phyloP scores from a whole-genome alignment of 1,140 invertebrate species.

The Calephelis nemesis region DNA sequence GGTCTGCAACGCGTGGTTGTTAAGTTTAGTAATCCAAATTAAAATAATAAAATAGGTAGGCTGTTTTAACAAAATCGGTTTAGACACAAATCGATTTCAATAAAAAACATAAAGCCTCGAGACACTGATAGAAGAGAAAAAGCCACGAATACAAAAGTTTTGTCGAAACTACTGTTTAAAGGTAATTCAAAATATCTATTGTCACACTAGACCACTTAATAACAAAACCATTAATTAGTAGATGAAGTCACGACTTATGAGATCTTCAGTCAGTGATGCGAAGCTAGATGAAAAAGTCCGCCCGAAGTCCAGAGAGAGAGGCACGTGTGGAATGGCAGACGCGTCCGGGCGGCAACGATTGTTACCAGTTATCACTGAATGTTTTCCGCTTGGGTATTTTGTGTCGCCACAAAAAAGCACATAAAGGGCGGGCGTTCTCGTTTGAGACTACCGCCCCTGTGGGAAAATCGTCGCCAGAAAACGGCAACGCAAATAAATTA shows the following conservation, averaged over 20 bases:
- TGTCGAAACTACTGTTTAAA: neutral
- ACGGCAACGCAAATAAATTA: slow-evolving; percentile 76
- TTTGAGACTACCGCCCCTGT: slow-evolving; percentile 75
- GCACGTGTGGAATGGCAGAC: slow-evolving; percentile 69
- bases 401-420: slow-evolving; percentile 74
- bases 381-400: slow-evolving; percentile 74
- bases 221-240: slow-evolving; percentile 37
- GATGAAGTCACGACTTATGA: slow-evolving; percentile 36
- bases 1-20: no score
- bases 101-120: no score
- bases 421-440: slow-evolving; percentile 74
- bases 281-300: slow-evolving; percentile 71
- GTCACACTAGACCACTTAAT: slow-evolving; percentile 18
- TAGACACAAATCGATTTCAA: no score
- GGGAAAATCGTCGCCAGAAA: slow-evolving; percentile 78
- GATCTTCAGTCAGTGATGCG: slow-evolving; percentile 46
- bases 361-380: slow-evolving; percentile 78
- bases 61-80: no score
- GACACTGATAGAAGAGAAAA: neutral
- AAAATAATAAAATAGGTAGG: no score
- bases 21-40: no score
- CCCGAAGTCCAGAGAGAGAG: slow-evolving; percentile 57
- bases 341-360: slow-evolving; percentile 76
- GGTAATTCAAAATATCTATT: no score
- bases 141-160: neutral